Base-by-base conservation (phyloP, 64 coral and sea anemone genomes). In the Anthopleura sola region DNA sequence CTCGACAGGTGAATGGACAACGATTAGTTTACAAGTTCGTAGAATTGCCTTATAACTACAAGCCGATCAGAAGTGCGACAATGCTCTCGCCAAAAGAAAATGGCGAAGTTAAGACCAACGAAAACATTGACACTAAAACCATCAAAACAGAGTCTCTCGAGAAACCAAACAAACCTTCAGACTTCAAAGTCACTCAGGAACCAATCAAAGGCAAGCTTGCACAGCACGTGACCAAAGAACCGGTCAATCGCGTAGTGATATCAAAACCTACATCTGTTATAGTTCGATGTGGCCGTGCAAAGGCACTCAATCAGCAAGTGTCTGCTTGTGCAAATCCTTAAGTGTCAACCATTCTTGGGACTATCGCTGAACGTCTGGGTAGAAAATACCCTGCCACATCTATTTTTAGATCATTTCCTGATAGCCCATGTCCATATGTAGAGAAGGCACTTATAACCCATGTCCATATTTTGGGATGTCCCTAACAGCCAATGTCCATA, bases 21-120 rank as follows among this genome's bases (percentile, higher is more conserved):
- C 69, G 97, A 13, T 79, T 99, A 49, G 97, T 99, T 0, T 99
- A 99, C 93, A 99, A 99, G 62, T 99, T 99, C 51, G 97, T 99
- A n/a, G 93, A 99, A 19, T 85, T 99, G 21, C 93, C 97, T 11
- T 94, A 99, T 36, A 92, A 92, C 34, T 99, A 99, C 66, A 90
- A 75, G 37, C 92, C 92, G 24, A 81, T 86, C 51, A 94, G 76
- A 75, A 94, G 90, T 15, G 64, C 88, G 50, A 68, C 37, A 24
- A 36, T 68, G 48, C 51, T 71, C 11, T 84, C 44, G 46, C 46
- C 37, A 85, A 75, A 36, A 20, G 83, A 85, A 51, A 86, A 47
- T 6, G 24, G 68, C 9, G 34, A 40, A 37, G 29, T 53, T 21
- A n/a, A 24, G 5, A 68, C 50, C 34, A 81, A 37, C 37, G 53